Percentiles rank a stretch among this genome's conserved stretches.
Conservation (phyloP, 2,113 vertebrate genomes). For the Cephalopholis sonnerati region DNA sequence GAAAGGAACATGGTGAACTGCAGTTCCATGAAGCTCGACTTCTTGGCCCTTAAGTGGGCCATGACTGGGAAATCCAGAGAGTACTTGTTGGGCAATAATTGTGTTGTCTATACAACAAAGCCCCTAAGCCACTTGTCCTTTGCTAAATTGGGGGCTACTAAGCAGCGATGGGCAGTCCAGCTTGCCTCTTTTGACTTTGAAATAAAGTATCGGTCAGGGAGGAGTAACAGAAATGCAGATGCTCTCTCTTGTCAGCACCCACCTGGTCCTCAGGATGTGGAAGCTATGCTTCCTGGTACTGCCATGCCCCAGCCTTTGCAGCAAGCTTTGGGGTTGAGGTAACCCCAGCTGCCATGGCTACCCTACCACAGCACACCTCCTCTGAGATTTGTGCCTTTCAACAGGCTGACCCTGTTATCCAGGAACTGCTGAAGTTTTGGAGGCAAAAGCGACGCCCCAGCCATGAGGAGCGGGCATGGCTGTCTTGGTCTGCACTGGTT, state of each 20-base stretch:
- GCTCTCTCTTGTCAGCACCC: neutral
- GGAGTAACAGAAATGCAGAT: too few relatives aligned
- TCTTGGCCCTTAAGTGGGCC: neutral
- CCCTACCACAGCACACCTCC: too few relatives aligned
- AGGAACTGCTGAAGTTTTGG: too few relatives aligned
- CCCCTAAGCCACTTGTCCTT: neutral
- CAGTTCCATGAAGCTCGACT: neutral
- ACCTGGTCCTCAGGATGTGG: too few relatives aligned
- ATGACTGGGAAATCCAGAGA: neutral
- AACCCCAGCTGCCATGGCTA: too few relatives aligned
- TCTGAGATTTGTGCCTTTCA: too few relatives aligned
- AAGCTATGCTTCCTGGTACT: too few relatives aligned
- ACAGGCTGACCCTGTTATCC: too few relatives aligned
- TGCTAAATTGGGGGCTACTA: neutral
- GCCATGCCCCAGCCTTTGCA: neutral
- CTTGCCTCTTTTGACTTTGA: neutral
- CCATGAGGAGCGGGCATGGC: neutral
- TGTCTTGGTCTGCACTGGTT: rapidly evolving
- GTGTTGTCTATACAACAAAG: too few relatives aligned
- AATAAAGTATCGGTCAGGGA: neutral
- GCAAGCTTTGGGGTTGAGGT: neutral
- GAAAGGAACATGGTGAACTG: too few relatives aligned
- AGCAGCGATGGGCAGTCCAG: neutral
- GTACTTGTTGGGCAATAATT: neutral
- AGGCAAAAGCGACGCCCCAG: too few relatives aligned